phyloP scores from a whole-genome alignment of 2,113 vertebrate genomes.

The Zapus hudsonius region DNA sequence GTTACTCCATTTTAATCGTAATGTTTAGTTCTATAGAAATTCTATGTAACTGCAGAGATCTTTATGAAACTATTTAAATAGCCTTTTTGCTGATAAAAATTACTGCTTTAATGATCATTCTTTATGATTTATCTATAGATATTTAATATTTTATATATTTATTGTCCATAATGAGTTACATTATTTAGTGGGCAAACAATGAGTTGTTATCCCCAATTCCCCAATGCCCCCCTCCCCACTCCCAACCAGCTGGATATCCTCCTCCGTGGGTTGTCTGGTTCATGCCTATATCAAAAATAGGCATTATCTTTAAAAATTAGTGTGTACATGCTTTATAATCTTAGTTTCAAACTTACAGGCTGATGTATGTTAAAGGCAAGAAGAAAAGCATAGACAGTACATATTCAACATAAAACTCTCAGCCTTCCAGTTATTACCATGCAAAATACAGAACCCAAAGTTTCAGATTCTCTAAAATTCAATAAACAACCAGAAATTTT shows the following conservation, averaged over 20 bases:
- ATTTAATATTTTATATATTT: no score
- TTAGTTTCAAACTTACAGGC: background rate
- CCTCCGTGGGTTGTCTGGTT: no score
- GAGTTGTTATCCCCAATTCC: no score
- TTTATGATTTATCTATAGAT: no score
- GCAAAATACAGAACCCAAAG: background rate
- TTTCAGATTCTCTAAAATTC: background rate
- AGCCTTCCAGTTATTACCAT: background rate
- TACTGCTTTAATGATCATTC: no score
- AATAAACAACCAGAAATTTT: background rate
- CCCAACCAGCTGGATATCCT: no score
- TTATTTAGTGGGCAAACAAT: no score
- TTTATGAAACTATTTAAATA: background rate
- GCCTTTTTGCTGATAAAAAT: no score
- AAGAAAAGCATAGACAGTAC: background rate
- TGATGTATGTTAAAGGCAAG: background rate
- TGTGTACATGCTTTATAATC: background rate
- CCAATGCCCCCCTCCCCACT: no score
- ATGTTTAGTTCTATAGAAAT: background rate
- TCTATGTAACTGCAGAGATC: background rate
- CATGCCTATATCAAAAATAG: no score
- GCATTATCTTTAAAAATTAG: background rate
- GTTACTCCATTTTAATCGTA: background rate
- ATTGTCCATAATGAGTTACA: no score
- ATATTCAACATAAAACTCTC: background rate